Evolutionary conservation across 2,113 vertebrate species (phyloP).

Genomic region (Hypomesus transpacificus): DNA sequence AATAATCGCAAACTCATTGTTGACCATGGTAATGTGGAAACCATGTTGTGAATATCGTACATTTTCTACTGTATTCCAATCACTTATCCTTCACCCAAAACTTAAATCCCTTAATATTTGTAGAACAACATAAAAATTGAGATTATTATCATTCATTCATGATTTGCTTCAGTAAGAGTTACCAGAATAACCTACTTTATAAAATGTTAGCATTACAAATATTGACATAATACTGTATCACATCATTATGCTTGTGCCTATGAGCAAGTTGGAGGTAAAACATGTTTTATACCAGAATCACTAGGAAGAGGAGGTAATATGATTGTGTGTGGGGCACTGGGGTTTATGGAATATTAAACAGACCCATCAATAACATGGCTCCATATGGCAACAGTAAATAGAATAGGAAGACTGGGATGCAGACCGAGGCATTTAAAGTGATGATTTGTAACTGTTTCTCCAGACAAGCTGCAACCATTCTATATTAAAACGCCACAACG

Average conservation of each 20-base stretch:
- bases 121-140: too few species aligned
- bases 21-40: too few species aligned
- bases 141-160: too few species aligned
- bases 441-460: constrained; percentile 38
- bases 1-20: background rate
- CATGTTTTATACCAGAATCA: too few species aligned
- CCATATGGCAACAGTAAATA: constrained; percentile 7
- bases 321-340: background rate
- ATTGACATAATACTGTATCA: background rate
- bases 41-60: too few species aligned
- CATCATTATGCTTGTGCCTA: too few species aligned
- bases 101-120: too few species aligned
- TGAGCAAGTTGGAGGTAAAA: background rate
- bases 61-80: too few species aligned
- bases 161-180: too few species aligned
- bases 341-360: constrained; percentile 36
- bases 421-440: constrained; percentile 20
- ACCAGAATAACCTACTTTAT: too few species aligned
- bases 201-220: background rate
- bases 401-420: constrained; percentile 23
- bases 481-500: constrained; percentile 59
- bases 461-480: constrained; percentile 24
- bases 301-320: background rate
- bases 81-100: too few species aligned
- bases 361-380: constrained; percentile 36